Evolutionary conservation across 2,888 invertebrate species (phyloP).

Genomic region (Sthenelais limicola): DNA sequence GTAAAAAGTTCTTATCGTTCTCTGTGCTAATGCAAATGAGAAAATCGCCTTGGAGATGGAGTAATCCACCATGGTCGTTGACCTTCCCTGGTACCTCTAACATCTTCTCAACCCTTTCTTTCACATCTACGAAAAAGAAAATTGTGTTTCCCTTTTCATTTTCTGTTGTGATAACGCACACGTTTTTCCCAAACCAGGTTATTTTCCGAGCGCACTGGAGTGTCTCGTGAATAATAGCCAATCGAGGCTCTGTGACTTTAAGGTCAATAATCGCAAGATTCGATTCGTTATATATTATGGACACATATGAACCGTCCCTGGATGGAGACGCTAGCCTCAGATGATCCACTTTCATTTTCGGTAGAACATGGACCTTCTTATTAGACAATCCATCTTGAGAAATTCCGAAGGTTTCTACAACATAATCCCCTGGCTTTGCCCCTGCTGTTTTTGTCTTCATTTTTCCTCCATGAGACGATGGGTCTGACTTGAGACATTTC

Average conservation of each 20-base stretch:
- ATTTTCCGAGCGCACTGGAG: background rate
- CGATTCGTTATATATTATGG: background rate
- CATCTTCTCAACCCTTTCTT: background rate
- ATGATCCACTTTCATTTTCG: too few species aligned
- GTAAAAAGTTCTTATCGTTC: too few species aligned
- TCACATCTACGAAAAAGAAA: background rate
- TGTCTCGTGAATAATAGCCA: background rate
- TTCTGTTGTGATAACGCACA: background rate
- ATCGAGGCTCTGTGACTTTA: background rate
- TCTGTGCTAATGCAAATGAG: too few species aligned
- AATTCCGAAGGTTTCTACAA: too few species aligned
- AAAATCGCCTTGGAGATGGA: too few species aligned
- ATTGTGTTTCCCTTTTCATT: background rate
- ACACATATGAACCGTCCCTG: background rate
- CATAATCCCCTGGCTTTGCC: conserved; percentile 26
- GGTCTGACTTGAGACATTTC: too few species aligned
- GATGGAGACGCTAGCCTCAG: too few species aligned
- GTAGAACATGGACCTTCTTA: too few species aligned
- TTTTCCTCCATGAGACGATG: too few species aligned
- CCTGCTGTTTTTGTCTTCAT: background rate
- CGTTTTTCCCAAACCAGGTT: conserved; percentile 3
- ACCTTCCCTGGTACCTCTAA: background rate
- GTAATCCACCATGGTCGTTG: background rate
- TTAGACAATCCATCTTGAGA: too few species aligned
- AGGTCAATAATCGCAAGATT: background rate